A percentile compares a stretch with the other conserved stretches of the same genome.
phyloP scores from a whole-genome alignment of 2,888 invertebrate genomes.

The Esperia sulphurella region DNA sequence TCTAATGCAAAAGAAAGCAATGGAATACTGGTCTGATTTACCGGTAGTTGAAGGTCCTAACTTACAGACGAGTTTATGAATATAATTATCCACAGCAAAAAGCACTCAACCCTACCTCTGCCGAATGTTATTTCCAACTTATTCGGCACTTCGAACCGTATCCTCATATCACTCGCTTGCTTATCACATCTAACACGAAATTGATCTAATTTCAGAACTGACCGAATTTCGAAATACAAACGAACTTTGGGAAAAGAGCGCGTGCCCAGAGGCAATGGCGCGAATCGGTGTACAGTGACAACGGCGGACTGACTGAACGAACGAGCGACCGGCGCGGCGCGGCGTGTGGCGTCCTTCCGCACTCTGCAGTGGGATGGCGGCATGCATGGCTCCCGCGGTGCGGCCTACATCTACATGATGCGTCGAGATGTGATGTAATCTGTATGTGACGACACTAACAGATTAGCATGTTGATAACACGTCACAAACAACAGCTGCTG shows the following conservation, averaged over 20 bases:
- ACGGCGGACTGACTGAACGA: slow-evolving; percentile 46
- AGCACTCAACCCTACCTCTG: slow-evolving; percentile 53
- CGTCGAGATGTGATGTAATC: slow-evolving; percentile 68
- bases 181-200: slow-evolving; percentile 35
- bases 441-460: slow-evolving; percentile 55
- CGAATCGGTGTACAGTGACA: slow-evolving; percentile 63
- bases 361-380: slow-evolving; percentile 66
- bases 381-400: slow-evolving; percentile 66
- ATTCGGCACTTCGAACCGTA: slow-evolving; percentile 74
- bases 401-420: slow-evolving; percentile 61
- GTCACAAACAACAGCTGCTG: slow-evolving; percentile 35
- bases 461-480: slow-evolving; percentile 50
- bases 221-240: slow-evolving; percentile 25
- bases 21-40: too few species aligned
- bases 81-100: slow-evolving; percentile 7
- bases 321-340: slow-evolving; percentile 15
- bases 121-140: slow-evolving; percentile 74
- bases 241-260: slow-evolving; percentile 25
- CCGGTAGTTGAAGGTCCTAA: too few species aligned
- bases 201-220: slow-evolving; percentile 31
- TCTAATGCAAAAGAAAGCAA: too few species aligned
- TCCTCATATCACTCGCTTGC: slow-evolving; percentile 63
- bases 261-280: slow-evolving; percentile 44
- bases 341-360: slow-evolving; percentile 45
- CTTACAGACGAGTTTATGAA: too few species aligned